Base-by-base conservation (phyloP, 2,113 vertebrate genomes). In the Eolophus roseicapilla region DNA sequence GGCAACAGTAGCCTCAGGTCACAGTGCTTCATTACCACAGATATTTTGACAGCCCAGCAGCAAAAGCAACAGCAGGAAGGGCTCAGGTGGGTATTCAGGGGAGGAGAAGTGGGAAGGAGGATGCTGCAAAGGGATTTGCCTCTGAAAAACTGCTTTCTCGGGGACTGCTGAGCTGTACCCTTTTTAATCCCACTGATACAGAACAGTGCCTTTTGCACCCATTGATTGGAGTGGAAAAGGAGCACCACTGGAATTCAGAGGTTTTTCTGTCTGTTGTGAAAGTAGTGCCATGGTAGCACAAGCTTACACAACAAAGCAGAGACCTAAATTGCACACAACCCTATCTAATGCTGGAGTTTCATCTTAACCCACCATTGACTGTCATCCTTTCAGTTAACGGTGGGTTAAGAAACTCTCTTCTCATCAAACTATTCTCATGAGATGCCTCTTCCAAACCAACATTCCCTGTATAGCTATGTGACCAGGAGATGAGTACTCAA, bases 21-120 rank as follows among this genome's bases (percentile, higher is more conserved):
- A 97, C 88, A 89, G 82, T 96, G 95, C 97, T 97, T 97, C 97
- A 97, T 97, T 96, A 97, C 4, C 52, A 93, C 93, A 96, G 96
- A 92, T 21, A 19, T 91, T 81, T 68, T 96, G 97, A 97, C 97
- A 97, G 95, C 87, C 82, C 86, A 55, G 97, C 92, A 73, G 92
- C 93, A 63, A 88, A 46, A 95, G 81, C 65, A 68, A 27, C 67
- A 68, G 88, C 69, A 16, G 88, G 81, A 81, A 94, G 88, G 84
- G 82, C 84, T 60, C 76, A 39, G 68, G 86, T 60, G 90, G 39
- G 47, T 49, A 4, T 53, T 27, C 41, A 43, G 85, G 85, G 70
- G 20, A 74, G 70, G 64, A 80, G 35, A 29, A 15, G 0, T 29
- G 41, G 41, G 23, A 65, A 88, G 55, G 69, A 84, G 41, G 80